Percentiles rank a stretch among this genome's conserved stretches.
Conservation (phyloP, 2,113 vertebrate genomes). For the Chloropsis hardwickii region DNA sequence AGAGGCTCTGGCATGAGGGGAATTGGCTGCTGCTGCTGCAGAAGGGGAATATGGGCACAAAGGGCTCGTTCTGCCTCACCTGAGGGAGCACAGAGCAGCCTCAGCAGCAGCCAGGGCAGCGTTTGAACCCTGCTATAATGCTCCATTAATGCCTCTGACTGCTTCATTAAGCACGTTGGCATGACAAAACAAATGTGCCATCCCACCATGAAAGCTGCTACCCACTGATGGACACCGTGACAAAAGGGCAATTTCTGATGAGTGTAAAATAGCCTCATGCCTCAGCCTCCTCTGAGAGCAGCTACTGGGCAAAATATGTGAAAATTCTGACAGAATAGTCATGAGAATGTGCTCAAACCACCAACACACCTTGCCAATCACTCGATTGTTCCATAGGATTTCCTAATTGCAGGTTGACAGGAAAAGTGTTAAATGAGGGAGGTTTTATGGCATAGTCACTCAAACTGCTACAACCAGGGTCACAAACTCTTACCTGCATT, state of each 20-base stretch:
- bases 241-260: background rate
- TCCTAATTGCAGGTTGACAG: background rate
- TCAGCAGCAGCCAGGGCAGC: background rate
- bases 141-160: background rate
- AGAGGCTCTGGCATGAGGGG: background rate
- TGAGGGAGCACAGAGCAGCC: background rate
- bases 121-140: background rate
- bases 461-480: background rate
- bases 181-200: background rate
- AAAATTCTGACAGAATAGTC: background rate
- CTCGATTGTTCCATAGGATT: background rate
- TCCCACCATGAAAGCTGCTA: background rate
- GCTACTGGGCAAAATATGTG: background rate
- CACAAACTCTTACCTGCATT: background rate
- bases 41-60: background rate
- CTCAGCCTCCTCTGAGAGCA: background rate
- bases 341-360: background rate
- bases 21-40: background rate
- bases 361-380: background rate
- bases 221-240: background rate
- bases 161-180: background rate
- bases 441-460: background rate
- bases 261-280: background rate
- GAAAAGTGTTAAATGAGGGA: too few species aligned
- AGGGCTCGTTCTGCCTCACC: background rate